Base-by-base conservation (phyloP, 1,140 invertebrate species). In the Drosophila lowei region DNA sequence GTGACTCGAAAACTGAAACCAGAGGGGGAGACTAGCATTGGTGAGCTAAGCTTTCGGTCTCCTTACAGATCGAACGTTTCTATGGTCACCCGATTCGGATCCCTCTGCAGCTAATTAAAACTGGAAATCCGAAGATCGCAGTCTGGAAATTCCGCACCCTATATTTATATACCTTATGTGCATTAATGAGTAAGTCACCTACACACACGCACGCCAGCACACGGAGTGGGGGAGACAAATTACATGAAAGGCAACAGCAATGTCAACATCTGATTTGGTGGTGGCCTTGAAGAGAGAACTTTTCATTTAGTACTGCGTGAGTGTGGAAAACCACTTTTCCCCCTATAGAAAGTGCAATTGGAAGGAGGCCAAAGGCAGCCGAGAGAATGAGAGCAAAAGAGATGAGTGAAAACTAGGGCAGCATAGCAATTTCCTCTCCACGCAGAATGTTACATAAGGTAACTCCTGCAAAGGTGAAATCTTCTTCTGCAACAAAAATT, bases 391-490 rank as follows among this genome's bases (percentile, higher is more conserved):
- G 34, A 50, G 38, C 9, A n/a, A 62, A 18, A 8, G 46, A 66
- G 83, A 80, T 75, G 53, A 59, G 50, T 13, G 23, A 52, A 58
- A 73, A 73, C 41, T 43, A 21, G 71, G 62, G 46, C 50, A 74
- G 8, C 23, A 30, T 57, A n/a, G 2, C 23, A 55, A 21, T 73
- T 73, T 48, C 48, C 43, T 52, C 15, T 38, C 25, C 30, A 34
- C n/a, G 13, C 56, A 25, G 48, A 72, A 47, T 57, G 67, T 77
- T 86, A 86, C 77, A 80, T 85, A 85, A 85, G 57, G 49, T 21
- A 56, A 47, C 66, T 73, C 58, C 49, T 60, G 43, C n/a, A 67
- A 28, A 57, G 50, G 56, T 13, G 8, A 41, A 56, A 50, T 53
- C 18, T 30, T 13, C 11, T 25, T 25, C 47, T 48, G 30, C n/a